Evolutionary conservation across 30 jellyfish, hydroid and myxozoan genomes (phyloP).

Genomic region (Phacellophora camtschatica): DNA sequence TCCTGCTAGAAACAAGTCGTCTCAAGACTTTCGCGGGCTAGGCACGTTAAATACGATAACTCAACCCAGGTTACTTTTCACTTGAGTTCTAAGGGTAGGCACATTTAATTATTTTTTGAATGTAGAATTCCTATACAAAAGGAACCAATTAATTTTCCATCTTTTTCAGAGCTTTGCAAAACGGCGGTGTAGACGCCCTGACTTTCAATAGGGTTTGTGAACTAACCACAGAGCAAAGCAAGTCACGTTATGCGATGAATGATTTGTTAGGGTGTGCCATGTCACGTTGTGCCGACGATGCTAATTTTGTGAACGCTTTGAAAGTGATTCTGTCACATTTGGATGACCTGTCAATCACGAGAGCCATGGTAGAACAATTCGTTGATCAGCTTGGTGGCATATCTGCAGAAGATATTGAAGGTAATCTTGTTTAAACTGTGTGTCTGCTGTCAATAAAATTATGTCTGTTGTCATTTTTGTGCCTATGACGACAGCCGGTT

Average conservation of each 20-base stretch:
- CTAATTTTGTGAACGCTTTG: slow-evolving; percentile 30
- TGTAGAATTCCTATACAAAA: no score
- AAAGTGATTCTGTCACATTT: slow-evolving; percentile 28
- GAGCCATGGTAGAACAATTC: slow-evolving; percentile 74
- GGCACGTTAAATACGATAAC: no score
- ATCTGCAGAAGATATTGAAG: slow-evolving; percentile 12
- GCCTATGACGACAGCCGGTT: no score
- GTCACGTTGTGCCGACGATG: slow-evolving; percentile 23
- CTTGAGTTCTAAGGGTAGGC: no score
- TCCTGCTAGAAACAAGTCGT: no score
- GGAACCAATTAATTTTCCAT: background rate
- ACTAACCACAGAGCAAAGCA: background rate
- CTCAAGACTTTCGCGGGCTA: no score
- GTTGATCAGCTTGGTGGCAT: slow-evolving; percentile 52
- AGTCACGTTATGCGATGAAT: slow-evolving; percentile 4
- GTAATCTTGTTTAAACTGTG: background rate
- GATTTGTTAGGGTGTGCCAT: slow-evolving; percentile 37
- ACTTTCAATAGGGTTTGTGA: slow-evolving; percentile 9
- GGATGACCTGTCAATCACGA: slow-evolving; percentile 64
- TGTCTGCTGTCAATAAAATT: no score
- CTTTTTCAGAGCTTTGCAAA: slow-evolving; percentile 5
- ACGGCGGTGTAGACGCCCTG: slow-evolving; percentile 44
- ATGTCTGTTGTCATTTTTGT: no score
- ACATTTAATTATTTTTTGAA: no score
- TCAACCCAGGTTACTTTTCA: no score